These are phyloP conservation scores for Pristionchus fissidentatus DNA, from an alignment of 2,888 invertebrate species.

Conservation along the genomic window DNA sequence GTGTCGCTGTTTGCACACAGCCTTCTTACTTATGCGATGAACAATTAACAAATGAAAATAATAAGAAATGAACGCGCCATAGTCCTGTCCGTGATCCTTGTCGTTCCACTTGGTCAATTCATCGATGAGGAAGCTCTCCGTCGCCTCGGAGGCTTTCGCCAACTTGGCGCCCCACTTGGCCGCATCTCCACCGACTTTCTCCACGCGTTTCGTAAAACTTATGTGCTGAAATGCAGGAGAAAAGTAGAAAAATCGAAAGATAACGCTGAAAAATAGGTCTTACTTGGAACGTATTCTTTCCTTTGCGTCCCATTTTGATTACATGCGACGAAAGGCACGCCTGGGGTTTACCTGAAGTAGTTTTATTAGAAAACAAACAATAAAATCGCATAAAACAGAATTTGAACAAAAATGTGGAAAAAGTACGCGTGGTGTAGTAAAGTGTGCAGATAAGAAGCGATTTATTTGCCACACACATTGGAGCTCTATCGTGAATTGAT, in stretches of 20 bases:
- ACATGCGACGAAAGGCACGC: neutral
- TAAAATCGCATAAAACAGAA: neutral
- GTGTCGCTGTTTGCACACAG: too few relatives aligned
- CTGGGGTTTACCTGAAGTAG: neutral
- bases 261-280: neutral
- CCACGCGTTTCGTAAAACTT: slow-evolving; percentile 87
- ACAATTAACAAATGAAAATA: neutral
- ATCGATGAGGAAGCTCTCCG: slow-evolving; percentile 86
- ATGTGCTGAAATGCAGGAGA: slow-evolving; percentile 52
- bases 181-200: slow-evolving; percentile 88
- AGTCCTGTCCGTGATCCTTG: slow-evolving; percentile 82
- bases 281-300: slow-evolving; percentile 50
- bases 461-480: neutral
- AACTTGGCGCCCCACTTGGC: slow-evolving; percentile 68
- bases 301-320: slow-evolving; percentile 41
- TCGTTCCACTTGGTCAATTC: slow-evolving; percentile 90
- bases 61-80: slow-evolving; percentile 84
- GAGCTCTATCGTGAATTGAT: neutral
- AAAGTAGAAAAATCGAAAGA: neutral
- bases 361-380: neutral
- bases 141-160: slow-evolving; percentile 79
- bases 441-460: neutral
- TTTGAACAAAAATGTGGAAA: neutral
- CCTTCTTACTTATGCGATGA: neutral
- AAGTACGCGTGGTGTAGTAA: neutral